Percentiles rank a stretch among this genome's conserved stretches.
Evolutionary conservation across 2,113 vertebrate species (phyloP).

Genomic region (Arenaria interpres): DNA sequence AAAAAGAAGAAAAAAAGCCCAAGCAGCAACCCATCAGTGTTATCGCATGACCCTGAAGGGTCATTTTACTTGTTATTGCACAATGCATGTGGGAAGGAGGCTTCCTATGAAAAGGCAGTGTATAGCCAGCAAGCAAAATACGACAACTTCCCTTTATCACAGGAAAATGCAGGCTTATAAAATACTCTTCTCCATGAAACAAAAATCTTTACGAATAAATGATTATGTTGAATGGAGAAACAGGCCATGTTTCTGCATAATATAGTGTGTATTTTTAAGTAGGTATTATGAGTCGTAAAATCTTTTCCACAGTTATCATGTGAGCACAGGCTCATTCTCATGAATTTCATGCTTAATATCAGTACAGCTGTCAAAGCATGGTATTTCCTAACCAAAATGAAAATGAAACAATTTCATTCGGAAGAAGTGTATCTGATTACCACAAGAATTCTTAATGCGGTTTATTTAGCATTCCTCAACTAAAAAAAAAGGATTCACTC

Average conservation of each 20-base stretch:
- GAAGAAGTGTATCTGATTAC: constrained; percentile 8
- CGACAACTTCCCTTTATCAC: neutral
- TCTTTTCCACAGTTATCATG: neutral
- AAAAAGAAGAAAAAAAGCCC: neutral
- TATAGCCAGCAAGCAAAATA: neutral
- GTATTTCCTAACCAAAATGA: constrained; percentile 37
- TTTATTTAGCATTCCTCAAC: neutral
- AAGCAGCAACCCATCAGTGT: constrained; percentile 26
- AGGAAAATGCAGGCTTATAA: neutral
- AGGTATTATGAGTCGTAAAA: neutral
- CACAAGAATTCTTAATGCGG: neutral
- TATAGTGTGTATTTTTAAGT: neutral
- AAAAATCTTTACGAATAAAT: neutral
- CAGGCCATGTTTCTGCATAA: neutral
- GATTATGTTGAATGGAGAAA: neutral
- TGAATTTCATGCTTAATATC: constrained; percentile 10
- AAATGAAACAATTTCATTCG: neutral
- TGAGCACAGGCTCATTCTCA: neutral
- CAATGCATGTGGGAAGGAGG: constrained; percentile 10
- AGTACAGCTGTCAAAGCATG: neutral
- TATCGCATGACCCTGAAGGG: constrained; percentile 66
- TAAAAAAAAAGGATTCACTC: neutral
- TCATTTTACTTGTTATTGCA: constrained; percentile 53
- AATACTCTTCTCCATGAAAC: neutral
- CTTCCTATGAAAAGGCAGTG: neutral